These are phyloP conservation scores for Cyphotilapia sp. DNA, from an alignment of 2,113 vertebrate species.

Conservation along the genomic window DNA sequence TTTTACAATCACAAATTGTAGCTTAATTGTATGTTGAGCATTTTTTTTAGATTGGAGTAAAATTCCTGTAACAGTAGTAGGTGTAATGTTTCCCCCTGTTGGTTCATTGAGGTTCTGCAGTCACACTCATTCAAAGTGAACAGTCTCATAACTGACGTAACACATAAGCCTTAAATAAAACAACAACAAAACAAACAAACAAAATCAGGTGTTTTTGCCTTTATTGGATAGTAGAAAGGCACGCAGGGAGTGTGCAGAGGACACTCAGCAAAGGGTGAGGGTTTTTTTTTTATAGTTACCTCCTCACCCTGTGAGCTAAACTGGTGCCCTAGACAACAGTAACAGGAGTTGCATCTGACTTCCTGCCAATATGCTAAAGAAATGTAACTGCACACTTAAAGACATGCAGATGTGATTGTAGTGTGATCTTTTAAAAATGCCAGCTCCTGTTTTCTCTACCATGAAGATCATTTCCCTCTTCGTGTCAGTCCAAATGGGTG, in stretches of 20 bases:
- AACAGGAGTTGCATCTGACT: rapidly evolving
- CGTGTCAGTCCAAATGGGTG: background rate
- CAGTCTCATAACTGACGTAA: background rate
- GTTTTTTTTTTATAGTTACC: rapidly evolving
- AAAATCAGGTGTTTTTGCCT: background rate
- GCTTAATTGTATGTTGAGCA: background rate
- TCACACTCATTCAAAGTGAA: background rate
- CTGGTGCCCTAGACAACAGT: background rate
- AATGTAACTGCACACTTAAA: background rate
- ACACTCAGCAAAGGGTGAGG: background rate
- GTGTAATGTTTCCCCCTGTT: background rate
- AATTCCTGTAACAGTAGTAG: background rate
- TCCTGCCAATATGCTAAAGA: background rate
- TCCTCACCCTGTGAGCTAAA: background rate
- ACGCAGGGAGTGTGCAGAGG: background rate
- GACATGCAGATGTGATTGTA: background rate
- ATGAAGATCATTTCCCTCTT: background rate
- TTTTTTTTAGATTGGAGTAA: background rate
- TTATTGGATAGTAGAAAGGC: rapidly evolving
- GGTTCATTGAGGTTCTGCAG: background rate
- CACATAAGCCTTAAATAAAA: background rate
- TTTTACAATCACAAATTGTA: background rate
- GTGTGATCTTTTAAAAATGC: background rate
- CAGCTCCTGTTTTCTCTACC: background rate
- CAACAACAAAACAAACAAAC: background rate